phyloP scores from a whole-genome alignment of 2,888 invertebrate species.

The Ennomos quercinarius region DNA sequence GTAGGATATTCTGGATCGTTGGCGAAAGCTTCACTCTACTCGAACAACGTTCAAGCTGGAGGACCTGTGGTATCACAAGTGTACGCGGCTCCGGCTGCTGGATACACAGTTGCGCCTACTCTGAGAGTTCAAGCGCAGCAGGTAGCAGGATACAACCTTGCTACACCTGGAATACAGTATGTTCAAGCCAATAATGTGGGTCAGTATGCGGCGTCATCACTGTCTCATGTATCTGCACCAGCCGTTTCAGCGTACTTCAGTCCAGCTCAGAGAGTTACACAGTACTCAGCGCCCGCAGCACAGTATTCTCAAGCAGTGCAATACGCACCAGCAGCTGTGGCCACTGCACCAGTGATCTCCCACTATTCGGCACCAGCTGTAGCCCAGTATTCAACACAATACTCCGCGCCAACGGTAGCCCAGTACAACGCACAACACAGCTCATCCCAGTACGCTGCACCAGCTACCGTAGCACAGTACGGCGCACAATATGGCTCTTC shows the following conservation, averaged over 20 bases:
- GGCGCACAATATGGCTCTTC: conserved; percentile 54
- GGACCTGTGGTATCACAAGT: conserved; percentile 80
- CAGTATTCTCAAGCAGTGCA: conserved; percentile 36
- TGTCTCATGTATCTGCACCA: conserved; percentile 43
- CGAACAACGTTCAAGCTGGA: conserved; percentile 64
- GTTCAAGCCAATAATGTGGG: conserved; percentile 47
- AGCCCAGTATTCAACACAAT: conserved; percentile 41
- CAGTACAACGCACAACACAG: conserved; percentile 57
- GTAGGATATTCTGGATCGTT: conserved; percentile 61
- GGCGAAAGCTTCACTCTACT: conserved; percentile 75
- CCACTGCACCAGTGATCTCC: conserved; percentile 27
- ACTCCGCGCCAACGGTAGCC: conserved; percentile 46
- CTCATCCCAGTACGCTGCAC: conserved; percentile 55
- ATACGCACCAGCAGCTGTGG: conserved; percentile 32
- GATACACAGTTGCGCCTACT: conserved; percentile 66
- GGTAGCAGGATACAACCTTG: conserved; percentile 40
- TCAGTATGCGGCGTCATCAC: conserved; percentile 49
- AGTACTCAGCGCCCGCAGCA: conserved; percentile 31
- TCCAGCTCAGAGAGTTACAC: conserved; percentile 32
- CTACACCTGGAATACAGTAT: conserved; percentile 57
- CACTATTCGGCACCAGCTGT: conserved; percentile 40
- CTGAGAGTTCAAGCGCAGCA: conserved; percentile 58
- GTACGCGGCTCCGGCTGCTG: conserved; percentile 67
- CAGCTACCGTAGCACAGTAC: conserved; percentile 54
- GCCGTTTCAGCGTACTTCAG: conserved; percentile 51